Conservation (phyloP, 2,888 invertebrate species). For the Drosophila prostipennis region DNA sequence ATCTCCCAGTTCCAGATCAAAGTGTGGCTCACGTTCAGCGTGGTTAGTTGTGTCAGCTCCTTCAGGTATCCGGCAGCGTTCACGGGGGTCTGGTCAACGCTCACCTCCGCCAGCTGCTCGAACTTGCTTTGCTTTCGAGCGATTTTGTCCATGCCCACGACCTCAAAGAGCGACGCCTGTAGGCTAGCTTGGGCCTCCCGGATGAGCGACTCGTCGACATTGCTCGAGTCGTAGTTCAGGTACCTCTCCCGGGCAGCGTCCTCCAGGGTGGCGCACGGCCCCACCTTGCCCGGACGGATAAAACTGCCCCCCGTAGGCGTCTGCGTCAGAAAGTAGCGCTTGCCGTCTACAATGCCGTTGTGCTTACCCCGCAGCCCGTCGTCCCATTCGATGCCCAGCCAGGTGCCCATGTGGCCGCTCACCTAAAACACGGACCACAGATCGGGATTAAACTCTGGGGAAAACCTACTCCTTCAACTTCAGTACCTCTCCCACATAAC, state of each 20-base stretch:
- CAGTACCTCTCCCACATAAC: slow-evolving; percentile 89
- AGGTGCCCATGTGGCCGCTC: slow-evolving; percentile 89
- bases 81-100: slow-evolving; percentile 85
- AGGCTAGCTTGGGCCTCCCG: slow-evolving; percentile 88
- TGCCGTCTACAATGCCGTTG: slow-evolving; percentile 92
- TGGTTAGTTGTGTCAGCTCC: slow-evolving; percentile 80
- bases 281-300: slow-evolving; percentile 92
- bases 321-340: slow-evolving; percentile 91
- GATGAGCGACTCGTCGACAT: slow-evolving; percentile 87
- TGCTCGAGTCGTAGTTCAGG: slow-evolving; percentile 79
- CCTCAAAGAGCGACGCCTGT: slow-evolving; percentile 92
- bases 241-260: slow-evolving; percentile 91
- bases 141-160: slow-evolving; percentile 96
- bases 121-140: slow-evolving; percentile 86
- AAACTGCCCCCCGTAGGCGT: slow-evolving; percentile 95
- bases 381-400: slow-evolving; percentile 99
- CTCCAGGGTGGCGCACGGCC: slow-evolving; percentile 89
- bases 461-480: slow-evolving; percentile 41
- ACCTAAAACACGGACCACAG: slow-evolving; percentile 81
- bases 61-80: slow-evolving; percentile 88
- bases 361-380: slow-evolving; percentile 95
- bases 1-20: slow-evolving; percentile 84
- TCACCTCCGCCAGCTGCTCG: slow-evolving; percentile 82
- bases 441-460: not conserved
- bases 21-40: slow-evolving; percentile 82